Conservation (phyloP, 2,113 vertebrate species). For the Odontophorus gujanensis region DNA sequence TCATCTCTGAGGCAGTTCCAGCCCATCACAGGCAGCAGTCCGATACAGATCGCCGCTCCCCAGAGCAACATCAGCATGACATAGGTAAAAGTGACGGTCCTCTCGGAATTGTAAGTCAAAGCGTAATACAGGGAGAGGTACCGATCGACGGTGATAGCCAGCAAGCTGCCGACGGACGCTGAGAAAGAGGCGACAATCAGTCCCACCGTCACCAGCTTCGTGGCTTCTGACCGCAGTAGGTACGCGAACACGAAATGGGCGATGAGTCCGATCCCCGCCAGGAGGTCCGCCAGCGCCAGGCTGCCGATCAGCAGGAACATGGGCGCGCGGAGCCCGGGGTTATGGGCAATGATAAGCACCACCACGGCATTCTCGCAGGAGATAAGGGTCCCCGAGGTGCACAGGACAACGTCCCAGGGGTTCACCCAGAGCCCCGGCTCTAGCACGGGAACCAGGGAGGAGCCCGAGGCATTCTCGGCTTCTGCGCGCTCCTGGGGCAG, state of each 20-base stretch:
- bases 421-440: slow-evolving; percentile 87
- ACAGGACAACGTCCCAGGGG: slow-evolving; percentile 98
- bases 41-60: slow-evolving; percentile 92
- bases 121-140: slow-evolving; percentile 99
- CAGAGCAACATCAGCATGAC: slow-evolving; percentile 94
- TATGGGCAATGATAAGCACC: slow-evolving; percentile 98
- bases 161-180: slow-evolving; percentile 95
- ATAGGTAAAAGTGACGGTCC: slow-evolving; percentile 96
- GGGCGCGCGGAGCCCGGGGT: slow-evolving; percentile 92
- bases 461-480: slow-evolving; percentile 87
- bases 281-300: slow-evolving; percentile 94
- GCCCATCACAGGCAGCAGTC: slow-evolving; percentile 92
- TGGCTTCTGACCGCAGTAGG: slow-evolving; percentile 93
- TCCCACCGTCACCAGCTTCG: slow-evolving; percentile 92
- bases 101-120: slow-evolving; percentile 96
- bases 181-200: slow-evolving; percentile 98
- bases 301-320: slow-evolving; percentile 99
- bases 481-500: slow-evolving; percentile 86
- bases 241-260: slow-evolving; percentile 96
- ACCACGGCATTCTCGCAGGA: slow-evolving; percentile 97
- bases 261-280: slow-evolving; percentile 94
- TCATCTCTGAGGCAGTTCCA: slow-evolving; percentile 96
- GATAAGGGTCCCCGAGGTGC: slow-evolving; percentile 95
- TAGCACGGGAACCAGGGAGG: slow-evolving; percentile 78
- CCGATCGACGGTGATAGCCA: slow-evolving; percentile 98